A percentile compares a stretch with the other conserved stretches of the same genome.
phyloP scores from a whole-genome alignment of 2,888 invertebrate species.

The Agrotis segetum region DNA sequence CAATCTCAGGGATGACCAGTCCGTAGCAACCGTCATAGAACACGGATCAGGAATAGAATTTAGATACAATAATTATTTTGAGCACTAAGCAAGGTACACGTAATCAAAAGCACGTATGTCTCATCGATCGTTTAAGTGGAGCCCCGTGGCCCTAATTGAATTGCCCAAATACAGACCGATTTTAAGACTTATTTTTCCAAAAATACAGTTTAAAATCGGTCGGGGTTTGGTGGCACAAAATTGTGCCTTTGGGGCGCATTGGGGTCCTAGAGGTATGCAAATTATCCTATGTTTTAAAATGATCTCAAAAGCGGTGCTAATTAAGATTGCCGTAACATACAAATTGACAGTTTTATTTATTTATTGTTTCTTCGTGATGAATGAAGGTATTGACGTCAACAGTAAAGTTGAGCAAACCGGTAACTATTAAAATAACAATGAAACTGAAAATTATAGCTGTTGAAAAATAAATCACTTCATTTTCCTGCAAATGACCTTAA shows the following conservation, averaged over 20 bases:
- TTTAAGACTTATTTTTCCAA: no score
- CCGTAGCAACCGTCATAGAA: no score
- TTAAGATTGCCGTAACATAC: not conserved
- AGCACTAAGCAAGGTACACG: not conserved
- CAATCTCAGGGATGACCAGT: no score
- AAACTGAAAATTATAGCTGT: conserved; percentile 6
- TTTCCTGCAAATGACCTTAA: conserved; percentile 34
- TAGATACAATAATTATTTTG: no score
- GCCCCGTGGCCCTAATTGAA: no score
- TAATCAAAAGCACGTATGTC: not conserved
- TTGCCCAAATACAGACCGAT: no score
- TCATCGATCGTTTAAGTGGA: not conserved
- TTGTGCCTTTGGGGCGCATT: no score
- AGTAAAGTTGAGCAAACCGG: not conserved
- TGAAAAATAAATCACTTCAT: conserved; percentile 13
- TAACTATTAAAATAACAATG: conserved; percentile 16
- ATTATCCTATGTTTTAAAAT: not conserved
- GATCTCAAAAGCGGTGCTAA: not conserved
- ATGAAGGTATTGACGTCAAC: not conserved
- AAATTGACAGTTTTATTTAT: not conserved
- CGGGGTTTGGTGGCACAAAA: no score
- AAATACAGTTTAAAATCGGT: no score
- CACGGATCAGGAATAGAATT: no score
- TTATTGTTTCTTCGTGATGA: not conserved
- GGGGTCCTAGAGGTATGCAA: conserved; percentile 14